Evolutionary conservation across 1,140 invertebrate species (phyloP).

Genomic region (Brachionus calyciflorus): DNA sequence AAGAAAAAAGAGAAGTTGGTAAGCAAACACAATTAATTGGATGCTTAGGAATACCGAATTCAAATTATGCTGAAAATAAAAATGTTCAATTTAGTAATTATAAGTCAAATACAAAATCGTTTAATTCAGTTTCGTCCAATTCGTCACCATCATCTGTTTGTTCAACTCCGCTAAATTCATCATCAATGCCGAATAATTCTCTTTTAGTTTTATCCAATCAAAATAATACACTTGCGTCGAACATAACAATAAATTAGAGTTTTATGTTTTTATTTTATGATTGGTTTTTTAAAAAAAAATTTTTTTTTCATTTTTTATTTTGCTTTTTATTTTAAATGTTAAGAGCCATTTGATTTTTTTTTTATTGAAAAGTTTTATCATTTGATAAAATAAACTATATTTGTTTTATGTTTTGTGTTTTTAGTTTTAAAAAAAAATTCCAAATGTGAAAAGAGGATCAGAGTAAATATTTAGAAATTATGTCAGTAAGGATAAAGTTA

Average conservation of each 20-base stretch:
- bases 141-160: background rate
- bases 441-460: too few species aligned
- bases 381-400: too few species aligned
- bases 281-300: too few species aligned
- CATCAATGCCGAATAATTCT: background rate
- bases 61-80: background rate
- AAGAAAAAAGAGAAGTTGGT: slow-evolving; percentile 45
- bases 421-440: too few species aligned
- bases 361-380: too few species aligned
- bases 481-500: too few species aligned
- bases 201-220: background rate
- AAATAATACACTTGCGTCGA: background rate
- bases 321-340: too few species aligned
- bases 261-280: too few species aligned
- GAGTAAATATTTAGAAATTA: too few species aligned
- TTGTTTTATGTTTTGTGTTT: too few species aligned
- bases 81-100: background rate
- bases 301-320: too few species aligned
- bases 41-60: background rate
- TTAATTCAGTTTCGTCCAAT: background rate
- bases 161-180: background rate
- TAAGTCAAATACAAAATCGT: slow-evolving; percentile 10
- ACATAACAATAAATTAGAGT: background rate
- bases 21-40: slow-evolving; percentile 38
- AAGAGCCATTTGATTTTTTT: too few species aligned